Conservation (phyloP, 35 echinoderm and acorn worm genomes). For the Holothuria glaberrima region DNA sequence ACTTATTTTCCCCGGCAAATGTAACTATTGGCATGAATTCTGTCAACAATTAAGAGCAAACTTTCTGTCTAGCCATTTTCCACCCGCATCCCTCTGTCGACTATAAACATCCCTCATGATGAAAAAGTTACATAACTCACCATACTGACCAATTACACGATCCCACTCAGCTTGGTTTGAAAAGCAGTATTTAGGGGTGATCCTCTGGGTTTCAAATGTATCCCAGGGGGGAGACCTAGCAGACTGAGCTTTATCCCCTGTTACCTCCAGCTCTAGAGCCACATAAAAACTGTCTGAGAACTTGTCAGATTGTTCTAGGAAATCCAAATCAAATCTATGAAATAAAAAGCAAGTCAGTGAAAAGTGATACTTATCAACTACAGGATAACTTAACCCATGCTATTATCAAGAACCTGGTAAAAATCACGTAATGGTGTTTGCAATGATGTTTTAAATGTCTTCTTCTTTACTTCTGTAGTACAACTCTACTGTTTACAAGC, state of each 20-base stretch:
- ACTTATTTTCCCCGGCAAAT: no score
- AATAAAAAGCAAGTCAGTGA: not conserved
- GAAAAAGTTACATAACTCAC: conserved; percentile 60
- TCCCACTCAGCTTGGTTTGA: conserved; percentile 87
- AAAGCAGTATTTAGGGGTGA: conserved; percentile 98
- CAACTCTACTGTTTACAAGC: no score
- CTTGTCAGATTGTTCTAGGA: conserved; percentile 88
- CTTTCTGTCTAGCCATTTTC: no score
- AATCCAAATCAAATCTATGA: conserved; percentile 89
- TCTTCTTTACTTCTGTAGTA: no score
- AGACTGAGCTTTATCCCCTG: conserved; percentile 53
- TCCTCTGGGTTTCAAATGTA: conserved; percentile 91
- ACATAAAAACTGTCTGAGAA: conserved; percentile 83
- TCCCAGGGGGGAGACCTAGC: conserved; percentile 78
- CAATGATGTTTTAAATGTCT: no score
- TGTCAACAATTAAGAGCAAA: no score
- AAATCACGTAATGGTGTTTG: no score
- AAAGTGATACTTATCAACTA: not conserved
- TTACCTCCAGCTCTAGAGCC: conserved; percentile 70
- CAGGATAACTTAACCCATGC: no score
- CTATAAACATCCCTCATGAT: no score
- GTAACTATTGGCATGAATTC: no score
- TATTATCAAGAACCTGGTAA: no score
- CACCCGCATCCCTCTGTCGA: no score
- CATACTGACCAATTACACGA: conserved; percentile 75